phyloP scores from a whole-genome alignment of 2,113 vertebrate genomes.

The Cyanoderma ruficeps region DNA sequence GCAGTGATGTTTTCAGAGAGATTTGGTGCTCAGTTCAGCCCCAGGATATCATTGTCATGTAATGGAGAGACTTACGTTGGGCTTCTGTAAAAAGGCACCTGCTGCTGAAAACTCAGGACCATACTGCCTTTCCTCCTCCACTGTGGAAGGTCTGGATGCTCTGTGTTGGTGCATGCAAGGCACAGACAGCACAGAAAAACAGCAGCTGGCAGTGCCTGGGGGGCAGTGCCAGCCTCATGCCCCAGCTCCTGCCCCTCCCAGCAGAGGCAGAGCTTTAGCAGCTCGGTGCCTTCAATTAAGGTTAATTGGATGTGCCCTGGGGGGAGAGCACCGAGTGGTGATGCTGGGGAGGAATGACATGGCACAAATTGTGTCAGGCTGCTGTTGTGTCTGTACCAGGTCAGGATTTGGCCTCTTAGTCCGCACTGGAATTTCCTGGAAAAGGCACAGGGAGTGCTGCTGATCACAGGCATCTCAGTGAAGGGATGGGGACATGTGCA shows the following conservation, averaged over 20 bases:
- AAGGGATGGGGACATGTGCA: neutral
- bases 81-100: neutral
- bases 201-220: neutral
- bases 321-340: neutral
- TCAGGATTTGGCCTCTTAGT: neutral
- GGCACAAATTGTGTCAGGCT: rapidly evolving
- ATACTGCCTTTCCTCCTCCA: neutral
- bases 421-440: rapidly evolving
- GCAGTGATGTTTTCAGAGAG: neutral
- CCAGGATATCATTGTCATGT: neutral
- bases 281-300: neutral
- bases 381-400: neutral
- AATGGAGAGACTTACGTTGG: neutral
- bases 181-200: neutral
- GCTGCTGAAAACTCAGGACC: neutral
- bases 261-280: neutral
- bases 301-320: neutral
- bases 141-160: neutral
- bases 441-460: neutral
- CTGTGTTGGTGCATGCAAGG: no score
- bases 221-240: neutral
- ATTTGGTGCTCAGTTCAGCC: neutral
- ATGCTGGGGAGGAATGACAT: neutral
- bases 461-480: neutral
- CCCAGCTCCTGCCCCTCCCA: neutral